Evolutionary conservation across 2,888 invertebrate species (phyloP).

Genomic region (Dasypolia templi): DNA sequence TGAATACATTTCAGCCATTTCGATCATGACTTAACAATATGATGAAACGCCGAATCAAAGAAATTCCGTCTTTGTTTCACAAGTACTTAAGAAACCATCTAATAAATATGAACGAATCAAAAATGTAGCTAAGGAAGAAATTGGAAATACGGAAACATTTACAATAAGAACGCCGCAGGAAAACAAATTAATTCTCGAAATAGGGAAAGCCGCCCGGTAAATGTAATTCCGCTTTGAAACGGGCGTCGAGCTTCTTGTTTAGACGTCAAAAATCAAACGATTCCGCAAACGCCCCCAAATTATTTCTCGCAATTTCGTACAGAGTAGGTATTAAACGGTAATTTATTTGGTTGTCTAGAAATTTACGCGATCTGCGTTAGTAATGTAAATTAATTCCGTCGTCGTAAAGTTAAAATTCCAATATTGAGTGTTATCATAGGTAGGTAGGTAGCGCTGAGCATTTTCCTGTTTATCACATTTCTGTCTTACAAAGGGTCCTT

Average conservation of each 20-base stretch:
- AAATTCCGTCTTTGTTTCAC: background rate
- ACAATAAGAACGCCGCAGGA: constrained; percentile 55
- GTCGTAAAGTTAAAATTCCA: constrained; percentile 50
- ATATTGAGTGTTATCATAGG: constrained; percentile 42
- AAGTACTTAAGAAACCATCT: constrained; percentile 3
- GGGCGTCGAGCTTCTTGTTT: constrained; percentile 51
- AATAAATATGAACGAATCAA: constrained; percentile 56
- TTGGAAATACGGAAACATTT: constrained; percentile 56
- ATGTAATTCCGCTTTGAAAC: constrained; percentile 59
- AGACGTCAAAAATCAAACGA: constrained; percentile 60
- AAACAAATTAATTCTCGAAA: constrained; percentile 65
- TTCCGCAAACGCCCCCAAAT: constrained; percentile 37
- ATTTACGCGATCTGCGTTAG: constrained; percentile 58
- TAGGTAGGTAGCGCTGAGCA: constrained; percentile 63
- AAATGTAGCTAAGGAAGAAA: constrained; percentile 53
- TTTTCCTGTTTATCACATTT: constrained; percentile 81
- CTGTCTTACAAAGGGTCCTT: constrained; percentile 68
- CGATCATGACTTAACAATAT: background rate
- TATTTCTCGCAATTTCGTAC: constrained; percentile 51
- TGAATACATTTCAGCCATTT: background rate
- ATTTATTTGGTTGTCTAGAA: constrained; percentile 66
- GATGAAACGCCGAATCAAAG: background rate
- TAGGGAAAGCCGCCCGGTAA: constrained; percentile 57
- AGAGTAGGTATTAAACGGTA: constrained; percentile 41
- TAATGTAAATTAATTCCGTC: constrained; percentile 56